phyloP scores from a whole-genome alignment of 2,113 vertebrate genomes.

The Tauraco erythrolophus region DNA sequence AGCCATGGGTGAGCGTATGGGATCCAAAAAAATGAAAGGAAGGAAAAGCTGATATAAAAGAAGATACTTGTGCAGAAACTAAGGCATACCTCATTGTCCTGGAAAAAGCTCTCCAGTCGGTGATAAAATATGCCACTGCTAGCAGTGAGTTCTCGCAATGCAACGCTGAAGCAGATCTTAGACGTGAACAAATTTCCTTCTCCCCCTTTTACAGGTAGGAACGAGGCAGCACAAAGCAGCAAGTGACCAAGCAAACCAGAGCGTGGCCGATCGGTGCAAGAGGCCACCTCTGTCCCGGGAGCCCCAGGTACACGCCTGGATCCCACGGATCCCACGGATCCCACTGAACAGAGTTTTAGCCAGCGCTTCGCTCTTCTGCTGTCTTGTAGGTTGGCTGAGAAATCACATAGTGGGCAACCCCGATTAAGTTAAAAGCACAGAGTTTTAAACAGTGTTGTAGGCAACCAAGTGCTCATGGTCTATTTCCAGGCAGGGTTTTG shows the following conservation, averaged over 20 bases:
- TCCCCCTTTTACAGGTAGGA: not conserved
- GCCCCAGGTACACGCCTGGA: rapidly evolving
- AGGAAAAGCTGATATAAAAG: not conserved
- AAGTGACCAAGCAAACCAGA: not conserved
- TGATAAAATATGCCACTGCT: not conserved
- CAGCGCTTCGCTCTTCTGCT: rapidly evolving
- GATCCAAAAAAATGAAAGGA: not conserved
- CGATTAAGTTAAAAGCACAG: not conserved
- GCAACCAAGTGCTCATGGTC: rapidly evolving
- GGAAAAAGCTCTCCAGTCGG: not conserved
- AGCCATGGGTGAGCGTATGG: not conserved
- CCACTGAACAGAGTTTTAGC: not conserved
- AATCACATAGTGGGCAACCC: rapidly evolving
- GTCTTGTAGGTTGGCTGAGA: rapidly evolving
- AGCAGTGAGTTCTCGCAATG: rapidly evolving
- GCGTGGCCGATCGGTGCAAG: rapidly evolving
- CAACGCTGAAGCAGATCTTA: not conserved
- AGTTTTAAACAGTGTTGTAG: rapidly evolving
- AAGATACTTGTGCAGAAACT: not conserved
- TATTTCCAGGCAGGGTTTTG: not conserved
- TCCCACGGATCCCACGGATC: rapidly evolving
- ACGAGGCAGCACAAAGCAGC: not conserved
- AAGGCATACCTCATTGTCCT: not conserved
- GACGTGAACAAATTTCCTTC: not conserved
- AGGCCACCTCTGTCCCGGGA: not conserved